Evolutionary conservation across 2,113 vertebrate species (phyloP).

Genomic region (Cavia aperea): DNA sequence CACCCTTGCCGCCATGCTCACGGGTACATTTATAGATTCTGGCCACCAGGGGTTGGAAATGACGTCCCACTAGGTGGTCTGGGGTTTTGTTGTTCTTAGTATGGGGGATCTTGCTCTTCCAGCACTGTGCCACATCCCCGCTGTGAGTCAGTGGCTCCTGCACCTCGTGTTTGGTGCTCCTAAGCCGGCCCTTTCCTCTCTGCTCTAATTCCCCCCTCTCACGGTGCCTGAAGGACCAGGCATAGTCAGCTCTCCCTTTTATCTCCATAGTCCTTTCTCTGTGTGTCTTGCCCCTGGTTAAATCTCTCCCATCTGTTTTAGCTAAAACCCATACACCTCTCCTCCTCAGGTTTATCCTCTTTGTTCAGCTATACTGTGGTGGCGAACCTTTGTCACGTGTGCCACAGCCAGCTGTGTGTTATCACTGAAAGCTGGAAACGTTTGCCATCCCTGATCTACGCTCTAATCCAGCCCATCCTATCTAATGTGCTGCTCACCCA

Average conservation of each 20-base stretch:
- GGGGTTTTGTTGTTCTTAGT: neutral
- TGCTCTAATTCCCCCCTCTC: accelerated
- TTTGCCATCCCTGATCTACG: neutral
- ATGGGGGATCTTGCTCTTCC: neutral
- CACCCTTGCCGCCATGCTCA: constrained; percentile 88
- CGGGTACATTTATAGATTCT: constrained; percentile 72
- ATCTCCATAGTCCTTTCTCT: neutral
- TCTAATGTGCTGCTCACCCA: neutral
- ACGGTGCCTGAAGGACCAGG: neutral
- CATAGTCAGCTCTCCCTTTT: neutral
- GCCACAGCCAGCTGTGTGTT: neutral
- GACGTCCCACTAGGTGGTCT: neutral
- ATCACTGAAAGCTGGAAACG: neutral
- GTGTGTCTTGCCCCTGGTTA: neutral
- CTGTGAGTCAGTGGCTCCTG: neutral
- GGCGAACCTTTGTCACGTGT: neutral
- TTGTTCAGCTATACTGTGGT: neutral
- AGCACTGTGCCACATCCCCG: accelerated
- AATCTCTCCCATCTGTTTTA: neutral
- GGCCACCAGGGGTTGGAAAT: neutral
- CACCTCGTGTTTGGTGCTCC: neutral
- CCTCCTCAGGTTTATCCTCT: neutral
- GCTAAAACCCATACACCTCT: neutral
- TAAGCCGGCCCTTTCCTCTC: neutral
- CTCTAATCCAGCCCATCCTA: neutral